These are phyloP conservation scores for Clarias fuscus DNA, from an alignment of 2,797 vertebrate genomes.

Conservation along the genomic window DNA sequence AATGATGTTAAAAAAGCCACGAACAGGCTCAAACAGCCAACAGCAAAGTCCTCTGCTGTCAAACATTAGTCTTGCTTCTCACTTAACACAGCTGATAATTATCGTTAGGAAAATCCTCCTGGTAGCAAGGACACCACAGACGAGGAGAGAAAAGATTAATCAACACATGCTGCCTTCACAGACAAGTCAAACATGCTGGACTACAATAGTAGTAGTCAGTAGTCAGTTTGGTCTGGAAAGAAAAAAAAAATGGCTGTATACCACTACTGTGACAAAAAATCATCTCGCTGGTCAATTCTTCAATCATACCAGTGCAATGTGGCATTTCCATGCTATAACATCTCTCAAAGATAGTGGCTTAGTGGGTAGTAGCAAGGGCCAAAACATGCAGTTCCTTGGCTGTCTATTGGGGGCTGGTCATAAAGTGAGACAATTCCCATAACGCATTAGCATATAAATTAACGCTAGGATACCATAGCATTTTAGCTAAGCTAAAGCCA, in stretches of 20 bases:
- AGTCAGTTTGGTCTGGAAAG: neutral
- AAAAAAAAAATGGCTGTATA: too few relatives aligned
- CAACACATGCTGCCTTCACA: slow-evolving; percentile 23
- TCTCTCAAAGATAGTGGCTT: neutral
- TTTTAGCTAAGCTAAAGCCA: too few relatives aligned
- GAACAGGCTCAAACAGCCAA: neutral
- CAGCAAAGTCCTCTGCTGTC: slow-evolving; percentile 14
- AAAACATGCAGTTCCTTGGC: too few relatives aligned
- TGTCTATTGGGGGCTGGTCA: too few relatives aligned
- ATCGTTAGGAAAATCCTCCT: slow-evolving; percentile 8
- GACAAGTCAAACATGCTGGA: neutral
- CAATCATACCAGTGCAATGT: neutral
- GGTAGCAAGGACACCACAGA: slow-evolving; percentile 32
- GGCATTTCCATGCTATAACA: neutral
- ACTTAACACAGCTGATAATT: slow-evolving; percentile 43
- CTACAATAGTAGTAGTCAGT: neutral
- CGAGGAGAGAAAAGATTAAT: slow-evolving; percentile 35
- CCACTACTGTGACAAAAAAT: neutral
- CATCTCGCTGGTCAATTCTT: neutral
- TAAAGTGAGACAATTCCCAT: too few relatives aligned
- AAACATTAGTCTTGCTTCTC: slow-evolving; percentile 21
- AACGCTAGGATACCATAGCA: too few relatives aligned
- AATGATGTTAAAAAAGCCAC: neutral
- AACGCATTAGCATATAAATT: too few relatives aligned
- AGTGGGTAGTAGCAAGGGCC: too few relatives aligned